A percentile compares a stretch with the other conserved stretches of the same genome.
Evolutionary conservation across 23 tunicate genomes (phyloP).

Genomic region (Trididemnum miniatum): DNA sequence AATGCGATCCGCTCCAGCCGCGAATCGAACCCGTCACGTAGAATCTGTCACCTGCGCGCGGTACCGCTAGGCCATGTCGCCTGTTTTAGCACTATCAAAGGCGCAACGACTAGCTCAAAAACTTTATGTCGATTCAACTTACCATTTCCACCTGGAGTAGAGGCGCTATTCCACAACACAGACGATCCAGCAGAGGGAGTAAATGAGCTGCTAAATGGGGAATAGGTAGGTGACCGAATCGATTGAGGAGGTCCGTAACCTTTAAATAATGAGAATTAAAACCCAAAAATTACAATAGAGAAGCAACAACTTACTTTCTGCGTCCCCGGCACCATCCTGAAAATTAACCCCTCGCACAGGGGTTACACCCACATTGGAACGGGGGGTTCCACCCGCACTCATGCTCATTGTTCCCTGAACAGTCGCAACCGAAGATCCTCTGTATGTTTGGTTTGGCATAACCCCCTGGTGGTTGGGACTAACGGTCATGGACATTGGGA

Average conservation of each 20-base stretch:
- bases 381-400: slow-evolving; percentile 2
- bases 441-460: slow-evolving; percentile 6
- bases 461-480: background rate
- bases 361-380: slow-evolving; percentile 11
- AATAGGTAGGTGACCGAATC: slow-evolving; percentile 41
- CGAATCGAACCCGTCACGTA: no score
- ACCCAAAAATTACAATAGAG: background rate
- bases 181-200: slow-evolving; percentile 58
- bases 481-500: slow-evolving; percentile 3
- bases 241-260: background rate
- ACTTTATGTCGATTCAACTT: no score
- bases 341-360: slow-evolving; percentile 10
- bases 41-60: no score
- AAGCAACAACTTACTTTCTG: background rate
- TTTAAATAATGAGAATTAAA: background rate
- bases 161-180: slow-evolving; percentile 42
- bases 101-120: no score
- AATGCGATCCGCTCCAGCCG: no score
- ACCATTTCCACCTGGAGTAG: slow-evolving; percentile 17
- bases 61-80: no score
- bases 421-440: background rate
- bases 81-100: no score
- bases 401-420: background rate
- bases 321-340: background rate
- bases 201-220: slow-evolving; percentile 60